Conservation (phyloP, 1,140 invertebrate genomes). For the Ooceraea biroi region DNA sequence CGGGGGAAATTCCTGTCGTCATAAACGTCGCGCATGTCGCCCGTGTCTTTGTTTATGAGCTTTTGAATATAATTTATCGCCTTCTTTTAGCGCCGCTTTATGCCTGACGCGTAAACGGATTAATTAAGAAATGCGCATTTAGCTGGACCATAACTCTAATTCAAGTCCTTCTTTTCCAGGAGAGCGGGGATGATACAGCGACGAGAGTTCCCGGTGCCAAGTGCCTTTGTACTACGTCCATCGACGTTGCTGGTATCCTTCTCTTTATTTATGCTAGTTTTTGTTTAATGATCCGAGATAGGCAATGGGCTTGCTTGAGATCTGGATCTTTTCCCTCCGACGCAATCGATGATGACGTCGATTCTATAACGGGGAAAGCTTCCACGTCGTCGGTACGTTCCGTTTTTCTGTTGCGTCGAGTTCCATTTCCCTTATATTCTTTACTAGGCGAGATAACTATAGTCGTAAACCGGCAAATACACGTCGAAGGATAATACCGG, state of each 20-base stretch:
- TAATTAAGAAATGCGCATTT: neutral
- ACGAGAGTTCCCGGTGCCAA: neutral
- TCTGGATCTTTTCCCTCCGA: neutral
- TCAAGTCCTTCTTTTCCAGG: neutral
- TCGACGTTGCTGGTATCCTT: neutral
- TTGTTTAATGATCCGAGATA: slow-evolving; percentile 10
- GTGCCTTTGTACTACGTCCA: neutral
- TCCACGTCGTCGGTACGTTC: neutral
- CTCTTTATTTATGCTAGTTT: slow-evolving; percentile 1
- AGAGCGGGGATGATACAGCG: neutral
- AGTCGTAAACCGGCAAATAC: slow-evolving; percentile 34
- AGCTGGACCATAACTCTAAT: neutral
- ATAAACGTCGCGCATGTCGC: slow-evolving; percentile 28
- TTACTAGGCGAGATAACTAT: slow-evolving; percentile 4
- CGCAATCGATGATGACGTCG: neutral
- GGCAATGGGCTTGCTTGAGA: neutral
- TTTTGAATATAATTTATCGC: slow-evolving; percentile 17
- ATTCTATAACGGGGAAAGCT: neutral
- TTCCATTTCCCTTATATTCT: slow-evolving; percentile 23
- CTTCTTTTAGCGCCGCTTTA: neutral
- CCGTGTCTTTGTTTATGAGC: slow-evolving; percentile 29
- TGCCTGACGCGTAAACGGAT: neutral
- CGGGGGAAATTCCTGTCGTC: slow-evolving; percentile 25
- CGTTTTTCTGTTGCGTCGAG: slow-evolving; percentile 44
- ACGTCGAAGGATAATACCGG: slow-evolving; percentile 24